Evolutionary conservation across 2,888 invertebrate species (phyloP), one percentile per base, ranked within the genome.

Genomic region (Calameuta filiformis): DNA sequence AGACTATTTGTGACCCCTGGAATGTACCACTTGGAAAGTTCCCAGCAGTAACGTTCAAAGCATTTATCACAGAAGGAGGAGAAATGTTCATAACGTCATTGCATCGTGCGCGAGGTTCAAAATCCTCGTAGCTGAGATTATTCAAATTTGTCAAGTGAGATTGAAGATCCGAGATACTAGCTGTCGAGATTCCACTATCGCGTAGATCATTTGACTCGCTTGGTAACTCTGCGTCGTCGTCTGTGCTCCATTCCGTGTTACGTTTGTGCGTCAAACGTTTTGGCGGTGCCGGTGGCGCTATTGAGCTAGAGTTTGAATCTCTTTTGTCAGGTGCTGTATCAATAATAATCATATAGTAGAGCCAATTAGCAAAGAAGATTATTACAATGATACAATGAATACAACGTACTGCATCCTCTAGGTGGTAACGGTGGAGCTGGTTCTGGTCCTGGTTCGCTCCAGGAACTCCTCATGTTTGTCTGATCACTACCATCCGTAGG

Each of bases 371-470:
- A 23, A 9, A 56, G 23, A 56, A 56, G 56, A 56, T 23, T 23
- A 56, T 23, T 56, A 9, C 0, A 31, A n/a, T 40, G 23, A 68
- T 75, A 75, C 73, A 56, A 75, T 33, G 11, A 56, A 69, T 23
- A 69, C 68, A 33, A 87, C 92, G 89, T 90, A 95, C 95, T 95
- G 83, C 95, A 95, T 11, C 96, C 96, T 80, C 97, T 92, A 0
- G 97, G 97, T 4, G 97, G 97, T 78, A 97, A 89, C 0, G 97
- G 97, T 31, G 96, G 96, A 0, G 97, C 97, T 83, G 94, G 94
- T 78, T 94, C 92, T 82, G 92, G 86, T 0, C 93, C 92, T 34
- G 92, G 81, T 92, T 95, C 91, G 88, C 94, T 91, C 95, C 95
- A 91, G 83, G 94, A 91, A 88, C 91, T 92, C 89, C 95, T 86